Evolutionary conservation across 2,113 vertebrate genomes (phyloP), one percentile per base, ranked within the genome.

Genomic region (Promerops cafer): DNA sequence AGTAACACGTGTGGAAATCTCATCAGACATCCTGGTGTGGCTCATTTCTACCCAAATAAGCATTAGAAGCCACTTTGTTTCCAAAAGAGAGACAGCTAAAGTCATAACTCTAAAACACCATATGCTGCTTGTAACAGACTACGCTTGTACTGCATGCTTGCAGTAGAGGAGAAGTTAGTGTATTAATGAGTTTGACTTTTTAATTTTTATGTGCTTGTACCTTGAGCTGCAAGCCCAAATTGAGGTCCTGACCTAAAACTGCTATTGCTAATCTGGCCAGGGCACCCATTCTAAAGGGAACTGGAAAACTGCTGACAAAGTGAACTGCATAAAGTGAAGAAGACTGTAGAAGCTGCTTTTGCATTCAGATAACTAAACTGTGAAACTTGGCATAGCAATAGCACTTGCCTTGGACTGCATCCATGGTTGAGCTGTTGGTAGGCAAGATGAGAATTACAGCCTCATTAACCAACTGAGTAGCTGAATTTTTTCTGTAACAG

Each of bases 391-490:
- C 79, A 37, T 75, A 90, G 79, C 64, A 75, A 11, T 94, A 81
- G 45, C 56, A 49, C 74, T 94, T 95, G 71, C 21, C 27, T 94
- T 87, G 90, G 90, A 90, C 30, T 77, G 31, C 22, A n/a, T 94
- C 85, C 79, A 88, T 30, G 35, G 30, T 60, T 91, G 82, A 94
- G 66, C 80, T 90, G 57, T 88, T 94, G 45, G 82, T 95, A 93
- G 87, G 82, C 87, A 95, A 74, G 79, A 90, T 87, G 91, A 87
- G 84, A 87, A 80, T 96, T 95, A 75, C 45, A 85, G 82, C 42
- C 75, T 96, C 74, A 74, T 96, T 95, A 94, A 91, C 52, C n/a
- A 83, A 44, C 57, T 52, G 45, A 94, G 87, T 79, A 76, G 66
- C 63, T 93, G 74, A 56, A 1, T 13, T 80, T 94, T 89, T 90